These are phyloP conservation scores for human (Homo sapiens) DNA, from an alignment of 2,113 vertebrate species.

Conservation along the genomic window GRCh38 chr2:123438501-123439000, in stretches of 20 bases:
- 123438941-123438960: background rate
- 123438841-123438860: conserved; percentile 67
- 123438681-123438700: conserved; percentile 46
- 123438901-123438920: conserved; percentile 50
- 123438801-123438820: conserved; percentile 58
- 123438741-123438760: conserved; percentile 51
- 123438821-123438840: conserved; percentile 25
- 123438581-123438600: conserved; percentile 49
- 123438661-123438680: conserved; percentile 64
- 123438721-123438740: conserved; percentile 55
- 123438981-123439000: background rate
- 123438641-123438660: conserved; percentile 46
- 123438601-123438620: conserved; percentile 7
- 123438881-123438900: conserved; percentile 48
- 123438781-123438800: conserved; percentile 60
- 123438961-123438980: background rate
- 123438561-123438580: conserved; percentile 56
- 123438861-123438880: conserved; percentile 43
- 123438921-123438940: conserved; percentile 7
- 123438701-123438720: conserved; percentile 71
- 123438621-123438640: conserved; percentile 41
- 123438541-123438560: conserved; percentile 34
- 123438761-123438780: conserved; percentile 54
- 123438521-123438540: conserved; percentile 20
- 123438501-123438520: background rate